Conservation (phyloP, 2,113 vertebrate genomes). For the Lamprologus lemairii region DNA sequence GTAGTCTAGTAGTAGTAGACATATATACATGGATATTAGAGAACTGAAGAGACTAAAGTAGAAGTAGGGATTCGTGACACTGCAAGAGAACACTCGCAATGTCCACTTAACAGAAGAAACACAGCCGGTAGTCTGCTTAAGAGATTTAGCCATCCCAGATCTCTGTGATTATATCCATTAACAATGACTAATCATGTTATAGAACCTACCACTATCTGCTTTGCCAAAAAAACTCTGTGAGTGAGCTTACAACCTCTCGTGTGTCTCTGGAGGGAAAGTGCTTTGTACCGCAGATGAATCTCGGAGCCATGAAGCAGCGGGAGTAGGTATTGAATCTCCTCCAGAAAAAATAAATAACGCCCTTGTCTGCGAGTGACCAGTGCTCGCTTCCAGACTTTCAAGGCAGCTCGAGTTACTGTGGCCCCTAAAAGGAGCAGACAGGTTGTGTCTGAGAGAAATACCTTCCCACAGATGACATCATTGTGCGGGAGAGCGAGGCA, state of each 20-base stretch:
- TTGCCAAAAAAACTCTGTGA: neutral
- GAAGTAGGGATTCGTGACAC: neutral
- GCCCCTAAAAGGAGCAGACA: constrained; percentile 71
- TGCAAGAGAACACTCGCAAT: neutral
- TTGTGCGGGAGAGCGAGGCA: neutral
- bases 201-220: constrained; percentile 12
- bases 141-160: constrained; percentile 16
- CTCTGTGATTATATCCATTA: constrained; percentile 30
- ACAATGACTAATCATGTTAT: constrained; percentile 45
- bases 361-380: constrained; percentile 72
- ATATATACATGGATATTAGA: neutral
- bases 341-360: constrained; percentile 72
- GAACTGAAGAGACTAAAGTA: neutral
- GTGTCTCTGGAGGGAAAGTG: constrained; percentile 33
- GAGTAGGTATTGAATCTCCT: constrained; percentile 65
- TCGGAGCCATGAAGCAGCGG: constrained; percentile 20
- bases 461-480: constrained; percentile 72
- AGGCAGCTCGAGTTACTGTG: constrained; percentile 68
- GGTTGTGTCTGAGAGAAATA: constrained; percentile 73
- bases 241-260: constrained; percentile 25
- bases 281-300: constrained; percentile 27
- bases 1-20: neutral
- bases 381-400: constrained; percentile 69
- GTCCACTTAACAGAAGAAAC: constrained; percentile 18
- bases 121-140: constrained; percentile 13